phyloP scores from a whole-genome alignment of 1,140 invertebrate genomes.

The Phortica variegata region DNA sequence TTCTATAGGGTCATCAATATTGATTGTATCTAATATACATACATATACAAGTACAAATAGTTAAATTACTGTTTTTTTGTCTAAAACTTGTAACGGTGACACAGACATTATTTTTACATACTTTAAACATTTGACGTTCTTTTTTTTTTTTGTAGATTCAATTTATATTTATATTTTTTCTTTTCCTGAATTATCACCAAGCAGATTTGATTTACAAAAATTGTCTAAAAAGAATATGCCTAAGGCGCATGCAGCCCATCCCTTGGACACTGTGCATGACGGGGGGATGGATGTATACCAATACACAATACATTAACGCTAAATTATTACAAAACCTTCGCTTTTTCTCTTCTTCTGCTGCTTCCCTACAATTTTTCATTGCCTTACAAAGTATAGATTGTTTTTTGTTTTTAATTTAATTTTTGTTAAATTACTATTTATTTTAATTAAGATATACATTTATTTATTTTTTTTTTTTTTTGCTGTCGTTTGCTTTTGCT shows the following conservation, averaged over 20 bases:
- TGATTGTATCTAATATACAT: conserved; percentile 11
- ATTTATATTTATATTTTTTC: conserved; percentile 8
- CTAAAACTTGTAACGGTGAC: background rate
- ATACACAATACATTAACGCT: too few species aligned
- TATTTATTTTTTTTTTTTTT: too few species aligned
- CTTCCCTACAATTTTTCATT: too few species aligned
- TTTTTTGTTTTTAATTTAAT: too few species aligned
- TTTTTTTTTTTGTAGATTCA: conserved; percentile 8
- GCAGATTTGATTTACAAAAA: conserved; percentile 14
- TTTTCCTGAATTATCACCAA: conserved; percentile 10
- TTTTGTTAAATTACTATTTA: too few species aligned
- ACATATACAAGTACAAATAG: conserved; percentile 1
- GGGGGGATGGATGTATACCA: background rate
- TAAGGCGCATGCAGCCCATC: conserved; percentile 6
- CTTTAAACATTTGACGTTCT: conserved; percentile 10
- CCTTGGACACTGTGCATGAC: conserved; percentile 2
- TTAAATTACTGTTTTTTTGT: conserved; percentile 3
- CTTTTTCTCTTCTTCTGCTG: too few species aligned
- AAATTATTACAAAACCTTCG: too few species aligned
- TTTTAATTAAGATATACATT: too few species aligned
- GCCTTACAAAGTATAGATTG: too few species aligned
- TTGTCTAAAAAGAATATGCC: conserved; percentile 27
- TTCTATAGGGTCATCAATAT: background rate
- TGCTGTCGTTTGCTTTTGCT: too few species aligned
- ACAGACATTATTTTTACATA: conserved; percentile 3